These are phyloP conservation scores for Folsomia candida DNA, from an alignment of 2,888 invertebrate species.

Conservation along the genomic window DNA sequence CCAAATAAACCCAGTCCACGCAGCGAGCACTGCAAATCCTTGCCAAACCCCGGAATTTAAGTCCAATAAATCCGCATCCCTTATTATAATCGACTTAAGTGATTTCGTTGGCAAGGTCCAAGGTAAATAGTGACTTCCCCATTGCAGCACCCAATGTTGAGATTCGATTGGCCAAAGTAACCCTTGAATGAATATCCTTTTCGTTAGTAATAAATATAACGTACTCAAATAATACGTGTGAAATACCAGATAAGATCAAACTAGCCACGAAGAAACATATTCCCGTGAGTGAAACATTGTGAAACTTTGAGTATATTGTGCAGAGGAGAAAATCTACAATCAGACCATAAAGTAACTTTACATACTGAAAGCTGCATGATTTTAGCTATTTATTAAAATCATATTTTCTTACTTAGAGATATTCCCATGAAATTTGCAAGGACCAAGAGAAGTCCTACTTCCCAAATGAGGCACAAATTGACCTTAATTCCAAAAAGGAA, in stretches of 20 bases:
- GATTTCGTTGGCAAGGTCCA: slow-evolving; percentile 26
- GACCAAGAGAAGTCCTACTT: too few relatives aligned
- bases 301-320: not conserved
- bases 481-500: slow-evolving; percentile 27
- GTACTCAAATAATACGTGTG: too few relatives aligned
- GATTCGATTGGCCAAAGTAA: slow-evolving; percentile 30
- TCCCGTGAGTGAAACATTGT: not conserved
- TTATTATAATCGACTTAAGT: slow-evolving; percentile 23
- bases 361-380: too few relatives aligned
- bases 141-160: slow-evolving; percentile 21
- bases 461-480: slow-evolving; percentile 18
- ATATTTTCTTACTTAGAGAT: slow-evolving; percentile 26
- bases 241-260: not conserved
- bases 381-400: too few relatives aligned
- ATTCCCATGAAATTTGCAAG: slow-evolving; percentile 26
- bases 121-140: slow-evolving; percentile 32
- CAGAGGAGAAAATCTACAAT: not conserved
- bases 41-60: slow-evolving; percentile 36
- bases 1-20: slow-evolving; percentile 32
- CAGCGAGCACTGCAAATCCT: slow-evolving; percentile 28
- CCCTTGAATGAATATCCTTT: not conserved
- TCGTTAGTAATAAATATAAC: too few relatives aligned
- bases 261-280: not conserved
- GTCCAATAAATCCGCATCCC: slow-evolving; percentile 28
- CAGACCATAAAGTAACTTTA: too few relatives aligned